Conservation (phyloP, 2,797 vertebrate species). For the Mastacembelus armatus region DNA sequence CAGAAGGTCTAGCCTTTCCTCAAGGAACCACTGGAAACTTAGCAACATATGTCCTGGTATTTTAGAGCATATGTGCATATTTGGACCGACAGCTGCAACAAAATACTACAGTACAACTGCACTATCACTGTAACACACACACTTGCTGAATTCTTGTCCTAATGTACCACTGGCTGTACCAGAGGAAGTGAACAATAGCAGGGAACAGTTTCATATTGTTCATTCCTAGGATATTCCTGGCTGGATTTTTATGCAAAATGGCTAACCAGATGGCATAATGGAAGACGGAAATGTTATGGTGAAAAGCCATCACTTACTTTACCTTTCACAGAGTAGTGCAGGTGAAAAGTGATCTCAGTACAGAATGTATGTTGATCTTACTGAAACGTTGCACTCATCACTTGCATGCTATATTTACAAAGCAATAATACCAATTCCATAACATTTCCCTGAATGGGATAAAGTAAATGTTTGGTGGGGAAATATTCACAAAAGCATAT, state of each 20-base stretch:
- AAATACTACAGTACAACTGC: not conserved
- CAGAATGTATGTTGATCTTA: not conserved
- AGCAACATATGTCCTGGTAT: not conserved
- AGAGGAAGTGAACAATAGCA: too few species aligned
- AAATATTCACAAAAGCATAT: not conserved
- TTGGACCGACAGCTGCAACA: slow-evolving; percentile 7
- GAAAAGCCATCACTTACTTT: not conserved
- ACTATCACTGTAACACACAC: not conserved
- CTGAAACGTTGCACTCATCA: not conserved
- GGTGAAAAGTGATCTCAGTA: too few species aligned
- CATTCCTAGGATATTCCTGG: too few species aligned
- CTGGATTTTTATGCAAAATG: too few species aligned
- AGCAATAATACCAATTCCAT: too few species aligned
- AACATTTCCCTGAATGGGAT: not conserved
- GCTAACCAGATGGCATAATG: too few species aligned
- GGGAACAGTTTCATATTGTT: too few species aligned
- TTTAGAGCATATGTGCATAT: not conserved
- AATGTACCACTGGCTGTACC: too few species aligned
- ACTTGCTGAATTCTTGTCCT: not conserved
- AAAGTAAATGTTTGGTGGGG: not conserved
- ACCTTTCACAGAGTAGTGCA: not conserved
- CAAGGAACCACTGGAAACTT: not conserved
- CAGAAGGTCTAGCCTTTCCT: too few species aligned
- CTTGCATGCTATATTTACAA: not conserved
- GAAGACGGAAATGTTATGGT: too few species aligned